Evolutionary conservation across 2,888 invertebrate genomes (phyloP).

Genomic region (Cryptocephalus moraei): DNA sequence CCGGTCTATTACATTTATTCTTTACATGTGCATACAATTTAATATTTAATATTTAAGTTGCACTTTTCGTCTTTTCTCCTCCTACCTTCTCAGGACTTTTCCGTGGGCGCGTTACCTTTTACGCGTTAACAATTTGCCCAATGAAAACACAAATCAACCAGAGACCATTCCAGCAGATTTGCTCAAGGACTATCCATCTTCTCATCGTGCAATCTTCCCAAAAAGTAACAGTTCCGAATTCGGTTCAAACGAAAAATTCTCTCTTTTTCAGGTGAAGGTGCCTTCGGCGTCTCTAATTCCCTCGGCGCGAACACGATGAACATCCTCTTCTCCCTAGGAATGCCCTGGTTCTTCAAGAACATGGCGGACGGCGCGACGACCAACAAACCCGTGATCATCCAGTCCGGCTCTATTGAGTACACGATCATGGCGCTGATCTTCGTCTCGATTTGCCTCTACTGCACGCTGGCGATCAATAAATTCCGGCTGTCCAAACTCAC

Average conservation of each 20-base stretch:
- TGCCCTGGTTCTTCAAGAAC: slow-evolving; percentile 77
- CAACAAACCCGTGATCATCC: slow-evolving; percentile 48
- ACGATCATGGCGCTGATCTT: slow-evolving; percentile 68
- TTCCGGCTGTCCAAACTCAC: slow-evolving; percentile 60
- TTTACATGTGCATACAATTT: too few relatives aligned
- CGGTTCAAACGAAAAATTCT: not conserved
- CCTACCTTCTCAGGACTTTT: too few relatives aligned
- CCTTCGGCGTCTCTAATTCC: slow-evolving; percentile 80
- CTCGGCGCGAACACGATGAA: slow-evolving; percentile 80
- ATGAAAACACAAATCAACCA: too few relatives aligned
- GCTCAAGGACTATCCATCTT: too few relatives aligned
- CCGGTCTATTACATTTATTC: too few relatives aligned
- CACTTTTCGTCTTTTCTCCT: too few relatives aligned
- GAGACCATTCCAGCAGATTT: too few relatives aligned
- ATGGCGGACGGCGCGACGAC: slow-evolving; percentile 41
- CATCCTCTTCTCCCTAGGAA: slow-evolving; percentile 69
- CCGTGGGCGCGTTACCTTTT: too few relatives aligned
- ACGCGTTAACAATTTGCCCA: too few relatives aligned
- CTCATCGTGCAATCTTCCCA: too few relatives aligned
- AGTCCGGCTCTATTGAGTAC: slow-evolving; percentile 72
- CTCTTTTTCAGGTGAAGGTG: slow-evolving; percentile 59
- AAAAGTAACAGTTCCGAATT: too few relatives aligned
- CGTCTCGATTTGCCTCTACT: slow-evolving; percentile 61
- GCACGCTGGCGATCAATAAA: slow-evolving; percentile 55
- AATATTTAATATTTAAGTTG: too few relatives aligned